Percentiles rank a stretch among this genome's conserved stretches.
Evolutionary conservation across 2,113 vertebrate species (phyloP).

Genomic region (Serilophus lunatus): DNA sequence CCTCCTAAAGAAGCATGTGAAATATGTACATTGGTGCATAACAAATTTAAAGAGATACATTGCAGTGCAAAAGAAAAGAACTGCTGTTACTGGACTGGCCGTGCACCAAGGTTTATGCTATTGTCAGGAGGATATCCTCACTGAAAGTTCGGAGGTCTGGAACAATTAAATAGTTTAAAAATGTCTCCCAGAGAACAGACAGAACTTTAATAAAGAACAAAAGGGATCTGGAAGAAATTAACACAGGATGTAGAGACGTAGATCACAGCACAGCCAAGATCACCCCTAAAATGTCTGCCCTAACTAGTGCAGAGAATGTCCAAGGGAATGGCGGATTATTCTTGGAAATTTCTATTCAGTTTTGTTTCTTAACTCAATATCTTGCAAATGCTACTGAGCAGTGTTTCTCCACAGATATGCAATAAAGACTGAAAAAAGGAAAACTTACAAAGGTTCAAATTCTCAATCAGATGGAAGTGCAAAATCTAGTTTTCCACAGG

Average conservation of each 20-base stretch:
- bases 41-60: not conserved
- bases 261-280: not conserved
- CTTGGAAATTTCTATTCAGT: not conserved
- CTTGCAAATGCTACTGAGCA: not conserved
- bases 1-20: not conserved
- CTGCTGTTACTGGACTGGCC: not conserved
- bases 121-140: slow-evolving; percentile 6
- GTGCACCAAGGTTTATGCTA: not conserved
- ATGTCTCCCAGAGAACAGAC: not conserved
- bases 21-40: not conserved
- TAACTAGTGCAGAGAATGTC: not conserved
- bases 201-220: not conserved
- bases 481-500: not conserved
- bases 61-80: not conserved
- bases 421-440: not conserved
- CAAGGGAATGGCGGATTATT: not conserved
- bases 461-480: not conserved
- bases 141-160: not conserved
- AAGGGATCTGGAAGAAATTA: not conserved
- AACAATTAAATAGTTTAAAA: not conserved
- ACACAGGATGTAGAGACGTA: not conserved
- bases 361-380: not conserved
- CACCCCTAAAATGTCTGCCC: not conserved
- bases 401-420: not conserved
- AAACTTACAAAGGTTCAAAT: not conserved